Evolutionary conservation across 2,888 invertebrate species (phyloP), one percentile per base, ranked within the genome.

Genomic region (Coelinius sp.): DNA sequence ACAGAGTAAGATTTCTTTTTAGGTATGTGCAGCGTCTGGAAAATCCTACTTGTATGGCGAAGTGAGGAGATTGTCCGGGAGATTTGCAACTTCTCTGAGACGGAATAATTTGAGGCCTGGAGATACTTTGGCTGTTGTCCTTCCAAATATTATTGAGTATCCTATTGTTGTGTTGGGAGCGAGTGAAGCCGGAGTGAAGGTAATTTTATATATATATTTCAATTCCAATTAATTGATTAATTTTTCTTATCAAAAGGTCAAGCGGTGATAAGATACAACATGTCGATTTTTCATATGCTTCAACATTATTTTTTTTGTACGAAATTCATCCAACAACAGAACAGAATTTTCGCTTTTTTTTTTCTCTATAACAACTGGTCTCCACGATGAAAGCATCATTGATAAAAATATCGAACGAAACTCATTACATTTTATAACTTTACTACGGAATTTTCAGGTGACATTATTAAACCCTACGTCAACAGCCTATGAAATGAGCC

Each of bases 141-240:
- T 87, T 20, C 85, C 86, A 59, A 88, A 88, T 72, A 71, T 85
- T 12, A 84, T 85, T 2, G 88, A 88, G 72, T 87, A 82, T 68
- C 73, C 71, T 2, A 10, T 35, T 35, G 7, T 35, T 22, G 10
- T 38, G 2, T 2, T 24, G 35, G 8, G 27, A n/a, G n/a, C n/a
- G n/a, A n/a, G n/a, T n/a, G n/a, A n/a, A 63, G 63, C 63, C n/a
- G 63, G 63, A 44, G 24, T 63, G 8, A 38, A 24, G 22, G 63
- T 63, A 41, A 24, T 12, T 41, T n/a, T 20, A 12, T 63, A 12
- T 4, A 6, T 1, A 12, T 25, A 5, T 12, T n/a, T 24, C 22
- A 65, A 22, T 59, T 12, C 17, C 35, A 5, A 10, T 53, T 35
- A 7, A 24, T 41, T 41, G n/a, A n/a, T n/a, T n/a, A n/a, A n/a